These are phyloP conservation scores for Bombus confusus DNA, from an alignment of 1,140 invertebrate genomes.

Conservation along the genomic window DNA sequence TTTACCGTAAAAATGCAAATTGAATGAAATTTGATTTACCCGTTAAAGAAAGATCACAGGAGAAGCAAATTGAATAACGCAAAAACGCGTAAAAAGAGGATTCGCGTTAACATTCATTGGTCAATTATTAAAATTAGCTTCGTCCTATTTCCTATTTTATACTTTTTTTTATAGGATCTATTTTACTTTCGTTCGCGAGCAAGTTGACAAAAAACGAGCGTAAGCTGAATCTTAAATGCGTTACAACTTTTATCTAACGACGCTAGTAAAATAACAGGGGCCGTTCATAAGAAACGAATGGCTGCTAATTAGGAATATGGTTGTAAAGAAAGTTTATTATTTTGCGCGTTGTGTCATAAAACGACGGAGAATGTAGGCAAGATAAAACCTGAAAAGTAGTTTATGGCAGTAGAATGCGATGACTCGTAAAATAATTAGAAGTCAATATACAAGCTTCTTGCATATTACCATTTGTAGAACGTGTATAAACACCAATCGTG, in stretches of 20 bases:
- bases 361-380: constrained; percentile 1
- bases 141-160: neutral
- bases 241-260: constrained; percentile 6
- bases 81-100: neutral
- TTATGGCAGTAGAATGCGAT: neutral
- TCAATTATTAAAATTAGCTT: neutral
- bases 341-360: constrained; percentile 31
- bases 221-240: neutral
- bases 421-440: constrained; percentile 38
- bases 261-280: neutral
- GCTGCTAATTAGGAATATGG: constrained; percentile 7
- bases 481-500: neutral
- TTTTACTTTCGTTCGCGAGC: neutral
- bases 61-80: neutral
- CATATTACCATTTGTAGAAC: neutral
- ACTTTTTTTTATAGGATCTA: neutral
- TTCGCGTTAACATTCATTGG: neutral
- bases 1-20: neutral
- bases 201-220: neutral
- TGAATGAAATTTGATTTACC: neutral
- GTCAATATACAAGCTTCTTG: neutral
- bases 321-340: constrained; percentile 35
- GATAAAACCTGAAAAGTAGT: constrained; percentile 17
- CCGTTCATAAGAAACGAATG: neutral
- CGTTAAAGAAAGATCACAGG: neutral